These are phyloP conservation scores for Oreochromis mossambicus DNA, from an alignment of 2,797 vertebrate species.

Conservation along the genomic window DNA sequence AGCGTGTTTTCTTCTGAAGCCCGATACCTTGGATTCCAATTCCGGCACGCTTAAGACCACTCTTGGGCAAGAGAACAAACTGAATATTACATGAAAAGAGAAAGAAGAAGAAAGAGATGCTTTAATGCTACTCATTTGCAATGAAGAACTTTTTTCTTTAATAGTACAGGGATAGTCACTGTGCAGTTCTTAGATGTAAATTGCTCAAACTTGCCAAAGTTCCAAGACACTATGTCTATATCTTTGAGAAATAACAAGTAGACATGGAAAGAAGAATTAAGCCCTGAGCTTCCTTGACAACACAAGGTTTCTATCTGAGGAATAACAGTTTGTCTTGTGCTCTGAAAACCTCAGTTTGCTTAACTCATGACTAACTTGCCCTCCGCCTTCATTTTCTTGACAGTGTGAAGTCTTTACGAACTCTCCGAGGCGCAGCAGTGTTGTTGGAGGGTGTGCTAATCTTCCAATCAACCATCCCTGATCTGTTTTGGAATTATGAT, in stretches of 20 bases:
- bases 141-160: constrained; percentile 4
- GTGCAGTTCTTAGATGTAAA: constrained; percentile 11
- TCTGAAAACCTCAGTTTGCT: neutral
- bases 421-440: neutral
- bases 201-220: constrained; percentile 9
- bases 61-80: constrained; percentile 40
- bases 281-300: neutral
- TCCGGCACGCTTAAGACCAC: constrained; percentile 2
- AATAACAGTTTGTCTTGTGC: neutral
- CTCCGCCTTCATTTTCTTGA: constrained; percentile 4
- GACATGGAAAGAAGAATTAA: constrained; percentile 5
- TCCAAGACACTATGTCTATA: neutral
- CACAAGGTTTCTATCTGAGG: neutral
- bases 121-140: constrained; percentile 53
- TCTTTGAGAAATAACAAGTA: neutral
- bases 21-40: constrained; percentile 33
- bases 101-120: constrained; percentile 5
- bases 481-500: constrained; percentile 58
- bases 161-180: constrained; percentile 13
- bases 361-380: neutral
- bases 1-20: constrained; percentile 24
- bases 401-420: constrained; percentile 16
- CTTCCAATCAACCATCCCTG: constrained; percentile 6
- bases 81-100: constrained; percentile 61
- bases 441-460: constrained; percentile 38